A percentile compares a stretch with the other conserved stretches of the same genome.
phyloP scores from a whole-genome alignment of 2,797 vertebrate genomes.

The Phataginus tricuspis region DNA sequence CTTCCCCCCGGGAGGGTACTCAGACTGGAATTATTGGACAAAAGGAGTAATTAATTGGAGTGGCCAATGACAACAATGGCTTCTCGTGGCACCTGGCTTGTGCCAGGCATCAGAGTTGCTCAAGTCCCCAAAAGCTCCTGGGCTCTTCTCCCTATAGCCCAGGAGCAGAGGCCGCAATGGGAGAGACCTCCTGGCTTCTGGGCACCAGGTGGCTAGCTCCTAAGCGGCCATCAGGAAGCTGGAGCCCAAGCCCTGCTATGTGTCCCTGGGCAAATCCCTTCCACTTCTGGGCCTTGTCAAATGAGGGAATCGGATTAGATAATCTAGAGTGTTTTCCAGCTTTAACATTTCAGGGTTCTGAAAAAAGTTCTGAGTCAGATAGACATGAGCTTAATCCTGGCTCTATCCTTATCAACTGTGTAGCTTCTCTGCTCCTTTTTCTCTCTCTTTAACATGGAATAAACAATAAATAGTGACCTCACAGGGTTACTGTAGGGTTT shows the following conservation, averaged over 20 bases:
- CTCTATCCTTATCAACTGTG: background rate
- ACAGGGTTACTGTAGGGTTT: background rate
- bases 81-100: slow-evolving; percentile 57
- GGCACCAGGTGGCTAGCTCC: background rate
- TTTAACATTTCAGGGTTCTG: background rate
- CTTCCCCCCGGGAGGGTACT: slow-evolving; percentile 24
- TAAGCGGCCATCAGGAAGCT: background rate
- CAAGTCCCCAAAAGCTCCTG: background rate
- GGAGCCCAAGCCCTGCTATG: background rate
- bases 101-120: background rate
- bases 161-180: background rate
- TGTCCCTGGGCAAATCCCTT: background rate
- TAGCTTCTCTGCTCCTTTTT: background rate
- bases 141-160: background rate
- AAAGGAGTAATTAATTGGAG: slow-evolving; percentile 41
- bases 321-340: background rate
- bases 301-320: background rate
- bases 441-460: background rate
- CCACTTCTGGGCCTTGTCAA: background rate
- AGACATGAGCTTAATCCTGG: background rate
- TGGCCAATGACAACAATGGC: background rate
- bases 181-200: background rate
- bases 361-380: background rate
- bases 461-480: background rate
- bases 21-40: slow-evolving; percentile 57